phyloP scores from a whole-genome alignment of 2,113 vertebrate species.

The Seriola dumerili region DNA sequence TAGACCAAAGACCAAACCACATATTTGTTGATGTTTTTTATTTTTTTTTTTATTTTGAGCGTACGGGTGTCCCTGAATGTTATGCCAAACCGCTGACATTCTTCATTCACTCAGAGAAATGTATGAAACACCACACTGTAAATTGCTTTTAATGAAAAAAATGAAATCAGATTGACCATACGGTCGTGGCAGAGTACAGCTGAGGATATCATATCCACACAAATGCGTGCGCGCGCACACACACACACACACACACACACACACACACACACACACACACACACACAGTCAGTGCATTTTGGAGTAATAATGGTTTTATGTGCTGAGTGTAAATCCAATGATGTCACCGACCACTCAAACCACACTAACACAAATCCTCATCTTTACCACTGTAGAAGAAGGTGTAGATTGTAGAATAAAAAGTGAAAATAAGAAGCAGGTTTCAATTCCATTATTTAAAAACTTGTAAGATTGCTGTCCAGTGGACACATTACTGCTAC shows the following conservation, averaged over 20 bases:
- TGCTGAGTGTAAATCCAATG: constrained; percentile 22
- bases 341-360: constrained; percentile 1
- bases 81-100: background rate
- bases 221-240: background rate
- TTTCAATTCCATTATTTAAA: background rate
- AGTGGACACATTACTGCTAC: background rate
- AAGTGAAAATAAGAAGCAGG: background rate
- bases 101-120: background rate
- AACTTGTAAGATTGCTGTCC: background rate
- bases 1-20: background rate
- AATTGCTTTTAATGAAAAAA: background rate
- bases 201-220: constrained; percentile 6
- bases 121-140: background rate
- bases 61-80: background rate
- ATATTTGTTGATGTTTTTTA: background rate
- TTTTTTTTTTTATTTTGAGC: background rate
- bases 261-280: too few species aligned
- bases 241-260: background rate
- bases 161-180: background rate
- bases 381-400: background rate
- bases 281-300: background rate
- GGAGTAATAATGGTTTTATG: constrained; percentile 26
- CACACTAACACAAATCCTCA: background rate
- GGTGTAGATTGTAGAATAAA: background rate
- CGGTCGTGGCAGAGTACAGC: background rate